Evolutionary conservation across 64 coral and sea anemone genomes (phyloP), one percentile per base, ranked within the genome.

Genomic region (Stylophora pistillata): DNA sequence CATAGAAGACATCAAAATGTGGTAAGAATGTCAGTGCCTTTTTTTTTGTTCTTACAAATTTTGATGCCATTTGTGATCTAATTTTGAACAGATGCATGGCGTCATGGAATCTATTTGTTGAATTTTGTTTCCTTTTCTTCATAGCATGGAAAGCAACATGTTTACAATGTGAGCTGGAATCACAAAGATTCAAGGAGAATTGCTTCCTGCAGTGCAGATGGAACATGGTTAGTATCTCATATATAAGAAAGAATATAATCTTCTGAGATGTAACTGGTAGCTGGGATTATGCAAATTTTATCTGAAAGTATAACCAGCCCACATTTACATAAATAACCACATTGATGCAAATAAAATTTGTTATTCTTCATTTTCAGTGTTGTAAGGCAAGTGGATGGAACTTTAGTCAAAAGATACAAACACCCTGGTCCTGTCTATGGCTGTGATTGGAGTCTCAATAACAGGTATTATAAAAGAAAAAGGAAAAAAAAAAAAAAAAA

Each of bases 391-490:
- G 72, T 98, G 28, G 96, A 98, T 90, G 96, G 96, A 53, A 86
- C 94, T 75, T 54, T 95, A 11, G 74, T 98, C 0, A 95, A 98
- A 74, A 93, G 37, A 62, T 98, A 98, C 72, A 95, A 88, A 73
- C 96, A 98, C 58, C 96, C 96, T 68, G 93, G 93, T 17, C 76
- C 93, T 60, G 96, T 98, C 5, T 98, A 95, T 58, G 96, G 96
- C 1, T 98, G 96, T 95, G 97, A 99, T 55, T 99, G 97, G 97
- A 99, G 97, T 77, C 83, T 95, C 1, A 99, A 99, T 65, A 99
- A 99, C 93, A 99, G 97, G 97, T 98, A 74, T 73, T 26, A 54
- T 30, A 27, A 30, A 12, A 23, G 5, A n/a, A 31, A 12, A 76
- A 15, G 47, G 20, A 4, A 15, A 56, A 1, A 33, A 70, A 86